Evolutionary conservation across 2,797 vertebrate genomes (phyloP), one percentile per base, ranked within the genome.

Genomic region (Sus cebifrons): DNA sequence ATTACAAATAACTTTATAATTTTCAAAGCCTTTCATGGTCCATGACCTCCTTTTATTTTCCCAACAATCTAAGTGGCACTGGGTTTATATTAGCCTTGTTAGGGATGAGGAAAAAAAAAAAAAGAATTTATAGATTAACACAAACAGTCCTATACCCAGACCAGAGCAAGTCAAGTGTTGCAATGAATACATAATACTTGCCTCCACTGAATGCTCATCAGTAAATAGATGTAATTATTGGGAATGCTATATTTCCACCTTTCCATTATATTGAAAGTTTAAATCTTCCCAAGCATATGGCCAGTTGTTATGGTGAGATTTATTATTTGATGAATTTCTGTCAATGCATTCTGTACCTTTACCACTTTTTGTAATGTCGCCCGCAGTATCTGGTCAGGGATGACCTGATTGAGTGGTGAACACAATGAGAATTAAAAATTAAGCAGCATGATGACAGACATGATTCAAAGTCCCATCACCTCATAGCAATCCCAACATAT

Each of bases 321-420:
- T 86, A 10, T 88, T 54, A 81, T 65, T 90, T 86, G 91, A 67
- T 78, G 86, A 52, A 64, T 97, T 98, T 98, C 98, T 98, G 97
- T 98, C 98, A 99, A 98, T 98, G 98, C 98, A 98, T 98, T 98
- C 49, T 94, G 87, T 88, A 65, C 23, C 12, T 92, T 97, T 97
- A 6, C 97, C 78, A 93, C 82, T 97, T 96, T 93, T 98, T 95
- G n/a, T 89, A 97, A 83, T 74, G 83, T 89, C 44, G 40, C 95
- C 70, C 25, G 77, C 94, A 98, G 32, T 32, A 14, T 95, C 87
- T 96, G 65, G 60, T 98, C 97, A 98, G 97, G 67, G 86, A 21
- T 88, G 95, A 98, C 95, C 95, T 94, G 97, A 97, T 94, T 97
- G 84, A 95, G 79, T 62, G 88, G 60, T 77, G 60, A 98, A 96